These are phyloP conservation scores for Sphyrna mokarran DNA, from an alignment of 2,113 vertebrate species.

Conservation along the genomic window DNA sequence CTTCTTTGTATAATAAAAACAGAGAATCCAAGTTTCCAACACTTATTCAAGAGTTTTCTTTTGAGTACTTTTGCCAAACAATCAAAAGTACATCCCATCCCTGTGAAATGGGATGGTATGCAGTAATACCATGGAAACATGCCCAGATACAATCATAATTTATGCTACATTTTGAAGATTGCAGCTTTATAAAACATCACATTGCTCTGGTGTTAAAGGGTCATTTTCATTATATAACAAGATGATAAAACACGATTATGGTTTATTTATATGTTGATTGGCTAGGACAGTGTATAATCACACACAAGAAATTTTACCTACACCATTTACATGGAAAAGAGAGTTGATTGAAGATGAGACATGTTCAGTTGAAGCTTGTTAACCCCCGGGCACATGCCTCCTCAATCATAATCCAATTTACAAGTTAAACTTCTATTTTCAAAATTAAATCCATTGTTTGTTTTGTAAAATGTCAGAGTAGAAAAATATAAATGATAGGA, in stretches of 20 bases:
- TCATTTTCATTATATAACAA: neutral
- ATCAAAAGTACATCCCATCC: neutral
- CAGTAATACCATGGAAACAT: neutral
- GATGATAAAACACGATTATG: neutral
- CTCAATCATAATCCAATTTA: slow-evolving; percentile 7
- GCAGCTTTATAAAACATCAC: neutral
- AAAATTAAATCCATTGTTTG: slow-evolving; percentile 1
- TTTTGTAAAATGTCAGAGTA: neutral
- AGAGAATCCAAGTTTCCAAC: neutral
- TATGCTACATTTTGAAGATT: neutral
- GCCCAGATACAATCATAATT: neutral
- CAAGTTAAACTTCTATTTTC: neutral
- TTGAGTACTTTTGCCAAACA: neutral
- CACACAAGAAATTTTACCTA: neutral
- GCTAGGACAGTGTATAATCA: neutral
- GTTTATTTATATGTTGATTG: neutral
- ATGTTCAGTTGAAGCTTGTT: neutral
- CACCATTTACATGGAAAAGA: slow-evolving; percentile 23
- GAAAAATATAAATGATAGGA: neutral
- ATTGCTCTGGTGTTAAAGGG: neutral
- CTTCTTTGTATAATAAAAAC: neutral
- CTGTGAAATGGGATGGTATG: neutral
- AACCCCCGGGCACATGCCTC: neutral
- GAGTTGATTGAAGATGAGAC: neutral
- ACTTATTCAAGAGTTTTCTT: neutral